phyloP scores from a whole-genome alignment of 2,797 vertebrate genomes.

The Selene dorsalis region DNA sequence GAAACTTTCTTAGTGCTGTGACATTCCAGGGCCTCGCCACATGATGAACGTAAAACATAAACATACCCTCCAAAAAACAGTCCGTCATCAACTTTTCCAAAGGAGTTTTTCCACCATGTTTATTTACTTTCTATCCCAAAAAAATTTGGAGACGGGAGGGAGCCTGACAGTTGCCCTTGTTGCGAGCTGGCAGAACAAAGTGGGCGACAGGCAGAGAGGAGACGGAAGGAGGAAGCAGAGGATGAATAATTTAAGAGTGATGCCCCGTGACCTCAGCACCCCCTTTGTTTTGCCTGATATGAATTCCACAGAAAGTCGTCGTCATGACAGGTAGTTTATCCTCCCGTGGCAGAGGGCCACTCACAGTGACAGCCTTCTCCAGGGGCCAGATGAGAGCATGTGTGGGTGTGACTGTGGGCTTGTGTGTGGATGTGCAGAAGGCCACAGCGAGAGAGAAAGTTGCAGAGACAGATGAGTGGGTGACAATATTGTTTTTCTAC shows the following conservation, averaged over 20 bases:
- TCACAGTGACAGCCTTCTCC: constrained; percentile 80
- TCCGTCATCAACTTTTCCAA: constrained; percentile 57
- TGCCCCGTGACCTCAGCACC: constrained; percentile 83
- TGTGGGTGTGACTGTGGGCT: constrained; percentile 50
- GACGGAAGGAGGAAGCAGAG: constrained; percentile 75
- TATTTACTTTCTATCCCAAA: constrained; percentile 64
- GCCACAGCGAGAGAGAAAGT: constrained; percentile 8
- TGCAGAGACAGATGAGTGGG: constrained; percentile 32
- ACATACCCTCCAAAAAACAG: constrained; percentile 42
- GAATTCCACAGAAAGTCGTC: constrained; percentile 83
- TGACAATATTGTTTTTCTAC: constrained; percentile 36
- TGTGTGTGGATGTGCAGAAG: constrained; percentile 29
- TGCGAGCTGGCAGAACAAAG: constrained; percentile 82
- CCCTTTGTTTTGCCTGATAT: constrained; percentile 85
- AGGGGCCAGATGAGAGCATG: constrained; percentile 61
- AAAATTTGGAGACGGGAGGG: constrained; percentile 28
- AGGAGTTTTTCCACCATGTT: constrained; percentile 38
- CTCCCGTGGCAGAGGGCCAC: constrained; percentile 80
- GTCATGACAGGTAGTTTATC: constrained; percentile 85
- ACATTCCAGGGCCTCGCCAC: constrained; percentile 57
- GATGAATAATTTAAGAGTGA: constrained; percentile 88
- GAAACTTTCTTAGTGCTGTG: constrained; percentile 73
- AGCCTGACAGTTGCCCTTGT: constrained; percentile 83
- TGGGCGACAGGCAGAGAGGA: constrained; percentile 78
- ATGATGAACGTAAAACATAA: constrained; percentile 57